Evolutionary conservation across 2,113 vertebrate species (phyloP).

Genomic region (Psittacara wagleri): DNA sequence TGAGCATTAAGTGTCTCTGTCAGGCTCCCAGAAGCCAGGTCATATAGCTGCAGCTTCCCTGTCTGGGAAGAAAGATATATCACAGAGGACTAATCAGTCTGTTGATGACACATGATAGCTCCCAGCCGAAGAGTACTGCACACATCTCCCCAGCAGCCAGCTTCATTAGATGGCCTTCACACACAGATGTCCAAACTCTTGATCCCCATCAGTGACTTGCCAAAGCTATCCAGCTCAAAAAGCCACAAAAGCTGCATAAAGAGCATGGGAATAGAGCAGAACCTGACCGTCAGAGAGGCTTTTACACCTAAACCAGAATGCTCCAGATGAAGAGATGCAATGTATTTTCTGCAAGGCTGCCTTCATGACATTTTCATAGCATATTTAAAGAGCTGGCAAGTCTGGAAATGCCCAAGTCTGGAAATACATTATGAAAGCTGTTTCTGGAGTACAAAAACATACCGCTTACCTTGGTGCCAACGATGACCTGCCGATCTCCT

Average conservation of each 20-base stretch:
- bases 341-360: not conserved
- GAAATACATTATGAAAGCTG: not conserved
- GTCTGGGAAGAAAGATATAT: slow-evolving; percentile 70
- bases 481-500: slow-evolving; percentile 90
- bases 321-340: not conserved
- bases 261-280: not conserved
- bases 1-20: slow-evolving; percentile 86
- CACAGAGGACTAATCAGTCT: not conserved
- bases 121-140: not conserved
- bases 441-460: not conserved
- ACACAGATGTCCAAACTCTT: not conserved
- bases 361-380: not conserved
- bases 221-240: not conserved
- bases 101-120: accelerated
- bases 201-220: not conserved
- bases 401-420: not conserved
- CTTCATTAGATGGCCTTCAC: not conserved
- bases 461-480: slow-evolving; percentile 89
- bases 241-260: not conserved
- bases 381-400: not conserved
- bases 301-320: not conserved
- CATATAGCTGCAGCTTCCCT: slow-evolving; percentile 93
- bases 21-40: slow-evolving; percentile 88
- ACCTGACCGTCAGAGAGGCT: not conserved
- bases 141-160: not conserved